Evolutionary conservation across 2,797 vertebrate genomes (phyloP).

Genomic region (Sebastiscus tertius): DNA sequence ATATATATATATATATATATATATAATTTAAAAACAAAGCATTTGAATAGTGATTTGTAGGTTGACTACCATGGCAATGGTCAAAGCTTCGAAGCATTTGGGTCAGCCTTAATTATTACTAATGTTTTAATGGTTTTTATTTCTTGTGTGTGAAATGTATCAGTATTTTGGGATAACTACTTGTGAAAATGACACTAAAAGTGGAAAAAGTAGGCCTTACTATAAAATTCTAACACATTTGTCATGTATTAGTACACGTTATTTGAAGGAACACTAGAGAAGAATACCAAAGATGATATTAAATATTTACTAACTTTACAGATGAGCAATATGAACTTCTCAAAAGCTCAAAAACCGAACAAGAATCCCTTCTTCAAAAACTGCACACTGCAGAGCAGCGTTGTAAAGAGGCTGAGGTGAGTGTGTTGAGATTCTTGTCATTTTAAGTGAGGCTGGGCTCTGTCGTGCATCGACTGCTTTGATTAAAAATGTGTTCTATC

Average conservation of each 20-base stretch:
- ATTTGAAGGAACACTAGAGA: neutral
- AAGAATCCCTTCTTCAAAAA: constrained; percentile 81
- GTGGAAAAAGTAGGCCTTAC: neutral
- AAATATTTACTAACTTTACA: constrained; percentile 63
- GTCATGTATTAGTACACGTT: neutral
- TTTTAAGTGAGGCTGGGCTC: neutral
- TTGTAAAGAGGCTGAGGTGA: constrained; percentile 84
- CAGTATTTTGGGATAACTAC: neutral
- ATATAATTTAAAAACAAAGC: no score
- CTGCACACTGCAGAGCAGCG: constrained; percentile 79
- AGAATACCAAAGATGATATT: neutral
- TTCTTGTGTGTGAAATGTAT: neutral
- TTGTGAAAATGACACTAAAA: no score
- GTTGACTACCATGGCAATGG: neutral
- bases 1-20: no score
- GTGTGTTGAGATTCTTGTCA: constrained; percentile 50
- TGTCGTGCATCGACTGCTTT: neutral
- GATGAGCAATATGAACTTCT: constrained; percentile 83
- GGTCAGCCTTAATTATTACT: no score
- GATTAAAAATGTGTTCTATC: constrained; percentile 9
- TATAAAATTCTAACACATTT: neutral
- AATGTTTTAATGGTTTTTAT: neutral
- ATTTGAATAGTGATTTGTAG: no score
- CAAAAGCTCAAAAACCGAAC: constrained; percentile 79
- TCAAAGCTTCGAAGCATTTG: no score